These are phyloP conservation scores for Pyrgus malvae DNA, from an alignment of 2,888 invertebrate species.

Conservation along the genomic window DNA sequence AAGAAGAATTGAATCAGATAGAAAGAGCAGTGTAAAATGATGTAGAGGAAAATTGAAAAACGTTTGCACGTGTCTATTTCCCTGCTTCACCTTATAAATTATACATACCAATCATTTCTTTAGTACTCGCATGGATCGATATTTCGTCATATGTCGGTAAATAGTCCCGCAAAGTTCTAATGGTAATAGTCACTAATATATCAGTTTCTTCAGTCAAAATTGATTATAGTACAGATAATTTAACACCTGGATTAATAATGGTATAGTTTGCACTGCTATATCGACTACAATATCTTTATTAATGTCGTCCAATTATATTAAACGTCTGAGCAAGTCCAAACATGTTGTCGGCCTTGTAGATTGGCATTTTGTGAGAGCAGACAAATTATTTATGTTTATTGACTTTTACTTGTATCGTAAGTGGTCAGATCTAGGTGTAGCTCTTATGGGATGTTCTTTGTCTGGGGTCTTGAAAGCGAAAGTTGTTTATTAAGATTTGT, in stretches of 20 bases:
- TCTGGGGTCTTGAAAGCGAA: too few species aligned
- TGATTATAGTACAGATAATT: constrained; percentile 10
- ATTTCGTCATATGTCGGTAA: neutral
- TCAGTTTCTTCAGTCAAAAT: constrained; percentile 1
- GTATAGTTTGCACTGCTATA: constrained; percentile 4
- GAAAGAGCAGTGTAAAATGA: neutral
- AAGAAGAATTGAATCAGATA: neutral
- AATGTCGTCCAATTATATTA: constrained; percentile 20
- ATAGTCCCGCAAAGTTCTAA: neutral
- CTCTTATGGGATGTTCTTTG: too few species aligned
- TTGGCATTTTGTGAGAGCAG: constrained; percentile 20
- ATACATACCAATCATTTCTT: constrained; percentile 4
- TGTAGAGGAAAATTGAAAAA: too few species aligned
- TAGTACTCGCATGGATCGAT: neutral
- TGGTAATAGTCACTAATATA: neutral
- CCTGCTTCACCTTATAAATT: neutral
- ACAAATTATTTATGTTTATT: constrained; percentile 18
- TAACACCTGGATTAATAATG: constrained; percentile 22
- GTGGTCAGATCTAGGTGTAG: neutral
- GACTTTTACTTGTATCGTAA: constrained; percentile 2
- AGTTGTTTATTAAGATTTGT: too few species aligned
- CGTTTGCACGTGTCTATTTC: neutral
- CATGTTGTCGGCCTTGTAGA: constrained; percentile 16
- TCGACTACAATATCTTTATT: constrained; percentile 17
- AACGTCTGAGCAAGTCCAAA: constrained; percentile 10